A percentile compares a stretch with the other conserved stretches of the same genome.
Evolutionary conservation across 2,888 invertebrate genomes (phyloP).

Genomic region (Mellilla xanthometata): DNA sequence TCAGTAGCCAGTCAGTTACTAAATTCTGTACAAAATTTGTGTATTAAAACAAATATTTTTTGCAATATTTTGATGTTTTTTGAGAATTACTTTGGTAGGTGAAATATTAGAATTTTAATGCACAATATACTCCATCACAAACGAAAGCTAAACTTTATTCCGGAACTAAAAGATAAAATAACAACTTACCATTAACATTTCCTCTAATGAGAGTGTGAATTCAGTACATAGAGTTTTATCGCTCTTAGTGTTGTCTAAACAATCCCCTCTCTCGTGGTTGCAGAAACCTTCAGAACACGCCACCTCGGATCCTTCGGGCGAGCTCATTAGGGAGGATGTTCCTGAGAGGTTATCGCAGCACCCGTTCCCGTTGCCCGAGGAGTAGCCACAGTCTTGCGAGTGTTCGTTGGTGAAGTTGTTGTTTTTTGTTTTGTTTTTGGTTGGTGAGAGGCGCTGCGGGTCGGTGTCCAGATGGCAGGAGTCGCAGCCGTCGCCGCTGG

Average conservation of each 20-base stretch:
- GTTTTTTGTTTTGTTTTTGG: conserved; percentile 70
- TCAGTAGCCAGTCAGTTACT: too few relatives aligned
- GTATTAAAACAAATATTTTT: too few relatives aligned
- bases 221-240: conserved; percentile 72
- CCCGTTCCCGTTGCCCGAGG: conserved; percentile 91
- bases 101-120: too few relatives aligned
- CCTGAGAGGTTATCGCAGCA: conserved; percentile 86
- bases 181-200: conserved; percentile 90
- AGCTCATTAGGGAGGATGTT: conserved; percentile 90
- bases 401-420: conserved; percentile 85
- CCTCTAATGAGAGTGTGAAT: conserved; percentile 85
- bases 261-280: conserved; percentile 86
- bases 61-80: too few relatives aligned
- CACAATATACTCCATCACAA: too few relatives aligned
- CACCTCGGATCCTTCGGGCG: conserved; percentile 94
- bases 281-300: conserved; percentile 95
- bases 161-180: neutral
- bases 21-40: too few relatives aligned
- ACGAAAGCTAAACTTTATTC: too few relatives aligned
- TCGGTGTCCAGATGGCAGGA: conserved; percentile 78
- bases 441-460: conserved; percentile 60
- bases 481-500: conserved; percentile 54
- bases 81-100: too few relatives aligned
- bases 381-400: conserved; percentile 94
- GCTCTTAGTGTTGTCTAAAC: conserved; percentile 63